phyloP scores from a whole-genome alignment of 2,797 vertebrate species.

The Coregonus ussuriensis region DNA sequence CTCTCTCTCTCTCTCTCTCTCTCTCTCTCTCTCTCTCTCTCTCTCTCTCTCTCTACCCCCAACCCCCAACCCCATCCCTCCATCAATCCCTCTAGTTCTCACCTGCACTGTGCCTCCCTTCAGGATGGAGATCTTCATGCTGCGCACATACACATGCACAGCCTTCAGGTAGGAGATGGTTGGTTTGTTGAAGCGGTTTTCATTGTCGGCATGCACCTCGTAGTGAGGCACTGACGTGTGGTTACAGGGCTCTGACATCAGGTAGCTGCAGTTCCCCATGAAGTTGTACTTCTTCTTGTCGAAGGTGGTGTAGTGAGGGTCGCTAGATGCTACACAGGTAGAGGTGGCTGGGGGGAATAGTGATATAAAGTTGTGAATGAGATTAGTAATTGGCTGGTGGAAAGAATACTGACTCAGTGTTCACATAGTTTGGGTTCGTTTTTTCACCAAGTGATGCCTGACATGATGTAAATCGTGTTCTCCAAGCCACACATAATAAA shows the following conservation, averaged over 20 bases:
- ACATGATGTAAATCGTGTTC: neutral
- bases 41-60: too few relatives aligned
- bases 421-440: neutral
- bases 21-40: too few relatives aligned
- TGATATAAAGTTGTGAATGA: neutral
- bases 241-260: constrained; percentile 75
- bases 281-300: constrained; percentile 74
- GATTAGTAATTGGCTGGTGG: neutral
- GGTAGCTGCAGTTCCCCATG: constrained; percentile 83
- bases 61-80: too few relatives aligned
- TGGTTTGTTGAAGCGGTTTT: constrained; percentile 72
- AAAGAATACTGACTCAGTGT: neutral
- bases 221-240: constrained; percentile 63
- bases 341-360: constrained; percentile 56
- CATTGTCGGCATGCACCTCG: constrained; percentile 76
- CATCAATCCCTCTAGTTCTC: neutral
- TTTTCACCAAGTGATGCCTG: neutral
- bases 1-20: too few relatives aligned
- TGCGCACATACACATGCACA: constrained; percentile 71
- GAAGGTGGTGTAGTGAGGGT: constrained; percentile 81
- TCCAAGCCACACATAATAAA: neutral
- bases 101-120: constrained; percentile 78
- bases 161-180: constrained; percentile 74
- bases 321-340: constrained; percentile 68
- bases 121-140: constrained; percentile 73